Evolutionary conservation across 2,888 invertebrate genomes (phyloP), one percentile per base, ranked within the genome.

Genomic region (Mesoligia furuncula): DNA sequence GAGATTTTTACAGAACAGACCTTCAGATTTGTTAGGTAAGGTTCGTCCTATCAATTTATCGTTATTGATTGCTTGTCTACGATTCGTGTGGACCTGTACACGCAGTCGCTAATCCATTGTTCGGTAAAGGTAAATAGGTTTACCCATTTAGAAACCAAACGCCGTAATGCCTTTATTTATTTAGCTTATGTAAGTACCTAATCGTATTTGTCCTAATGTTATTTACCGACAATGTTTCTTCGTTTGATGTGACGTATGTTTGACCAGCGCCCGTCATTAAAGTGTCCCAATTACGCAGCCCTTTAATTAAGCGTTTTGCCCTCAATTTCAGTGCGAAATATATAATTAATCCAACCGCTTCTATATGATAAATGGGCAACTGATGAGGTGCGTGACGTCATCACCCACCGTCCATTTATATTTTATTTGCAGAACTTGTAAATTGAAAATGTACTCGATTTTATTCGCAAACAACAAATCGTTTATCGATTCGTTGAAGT

Each of bases 251-350:
- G 24, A 7, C 2, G 6, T 68, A 54, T 69, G 64, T 83, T 79
- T 81, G 72, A 62, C 74, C 79, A 74, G 48, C 70, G 79, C 83
- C 79, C 75, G 83, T 88, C 87, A 89, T 89, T 88, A 81, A 84
- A 59, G 75, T 82, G 85, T 81, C 88, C 90, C 79, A 85, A 91
- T 90, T 90, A 88, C 86, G 71, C 79, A 86, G 79, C 85, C 86
- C 80, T 90, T 84, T 91, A 91, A 91, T 91, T 89, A 90, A 88
- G 51, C 51, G 64, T 68, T 70, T 64, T 81, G 80, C 77, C 88
- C 90, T 77, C 85, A 82, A 85, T 83, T 89, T 83, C 79, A 73
- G 78, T 80, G 68, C 81, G 83, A 85, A 88, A 87, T 83, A 87
- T 81, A 84, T 89, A 90, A 91, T 91, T 88, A 90, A 88, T 85